Evolutionary conservation across 2,888 invertebrate species (phyloP).

Genomic region (Dione vanillae): DNA sequence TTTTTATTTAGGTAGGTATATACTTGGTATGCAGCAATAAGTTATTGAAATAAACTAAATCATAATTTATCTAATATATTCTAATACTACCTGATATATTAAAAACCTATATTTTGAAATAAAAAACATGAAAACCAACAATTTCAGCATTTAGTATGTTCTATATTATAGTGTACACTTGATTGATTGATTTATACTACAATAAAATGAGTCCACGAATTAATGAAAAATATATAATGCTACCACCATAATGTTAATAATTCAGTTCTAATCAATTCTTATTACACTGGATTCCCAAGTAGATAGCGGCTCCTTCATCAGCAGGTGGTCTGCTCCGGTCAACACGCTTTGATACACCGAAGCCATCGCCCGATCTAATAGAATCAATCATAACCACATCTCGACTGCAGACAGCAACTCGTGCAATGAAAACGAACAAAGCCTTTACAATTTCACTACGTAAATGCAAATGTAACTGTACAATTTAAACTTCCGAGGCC

Average conservation of each 20-base stretch:
- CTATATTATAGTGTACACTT: not conserved
- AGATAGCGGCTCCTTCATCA: conserved; percentile 60
- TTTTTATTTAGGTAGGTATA: too few relatives aligned
- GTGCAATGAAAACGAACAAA: conserved; percentile 52
- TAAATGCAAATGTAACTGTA: conserved; percentile 47
- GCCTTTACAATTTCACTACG: conserved; percentile 47
- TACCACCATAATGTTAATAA: conserved; percentile 21
- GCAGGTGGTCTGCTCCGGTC: conserved; percentile 77
- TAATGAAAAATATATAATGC: conserved; percentile 11
- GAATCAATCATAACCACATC: conserved; percentile 80
- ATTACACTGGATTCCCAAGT: conserved; percentile 52
- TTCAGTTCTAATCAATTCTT: conserved; percentile 56
- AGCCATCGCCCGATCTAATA: conserved; percentile 73
- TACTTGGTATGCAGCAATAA: too few relatives aligned
- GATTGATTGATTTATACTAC: not conserved
- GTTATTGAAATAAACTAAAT: too few relatives aligned
- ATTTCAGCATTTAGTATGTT: not conserved
- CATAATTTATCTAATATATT: too few relatives aligned
- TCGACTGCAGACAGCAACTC: conserved; percentile 53
- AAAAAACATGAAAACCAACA: not conserved
- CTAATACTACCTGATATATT: too few relatives aligned
- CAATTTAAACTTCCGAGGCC: conserved; percentile 56
- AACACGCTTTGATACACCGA: conserved; percentile 79
- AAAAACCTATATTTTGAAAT: not conserved
- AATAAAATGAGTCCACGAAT: not conserved